Percentiles rank a stretch among this genome's conserved stretches.
These are phyloP conservation scores for Tetragnatha versicolor DNA, from an alignment of 1,140 invertebrate species.

Conservation along the genomic window DNA sequence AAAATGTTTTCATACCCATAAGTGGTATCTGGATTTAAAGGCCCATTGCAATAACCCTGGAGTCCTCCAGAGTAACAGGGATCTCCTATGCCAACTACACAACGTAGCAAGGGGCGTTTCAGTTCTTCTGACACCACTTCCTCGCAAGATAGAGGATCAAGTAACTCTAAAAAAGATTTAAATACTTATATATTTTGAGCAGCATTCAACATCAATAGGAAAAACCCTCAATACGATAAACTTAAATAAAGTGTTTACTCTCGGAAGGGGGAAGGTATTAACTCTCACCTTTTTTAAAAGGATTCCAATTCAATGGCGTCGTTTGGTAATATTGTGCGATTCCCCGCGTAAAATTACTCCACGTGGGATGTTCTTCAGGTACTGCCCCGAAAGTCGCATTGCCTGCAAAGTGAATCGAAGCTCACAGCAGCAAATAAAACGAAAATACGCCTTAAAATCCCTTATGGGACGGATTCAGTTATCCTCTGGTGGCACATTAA, in stretches of 20 bases:
- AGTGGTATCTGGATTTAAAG: constrained; percentile 4
- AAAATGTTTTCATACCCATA: constrained; percentile 44
- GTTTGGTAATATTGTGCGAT: constrained; percentile 21
- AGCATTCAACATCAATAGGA: no score
- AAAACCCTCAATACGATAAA: not conserved
- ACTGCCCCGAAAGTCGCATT: not conserved
- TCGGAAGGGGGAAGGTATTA: not conserved
- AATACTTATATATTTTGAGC: no score
- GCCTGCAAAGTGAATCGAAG: not conserved
- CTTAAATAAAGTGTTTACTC: not conserved
- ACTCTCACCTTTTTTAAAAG: constrained; percentile 22
- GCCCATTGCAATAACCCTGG: constrained; percentile 43
- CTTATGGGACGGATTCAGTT: not conserved
- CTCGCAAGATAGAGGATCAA: constrained; percentile 14
- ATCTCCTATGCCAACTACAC: not conserved
- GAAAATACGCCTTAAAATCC: not conserved
- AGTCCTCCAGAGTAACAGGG: not conserved
- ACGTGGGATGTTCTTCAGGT: not conserved
- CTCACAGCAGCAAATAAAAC: not conserved
- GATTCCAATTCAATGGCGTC: constrained; percentile 35
- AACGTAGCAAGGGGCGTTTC: not conserved
- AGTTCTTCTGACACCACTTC: not conserved
- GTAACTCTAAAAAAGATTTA: no score
- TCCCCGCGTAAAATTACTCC: constrained; percentile 7
- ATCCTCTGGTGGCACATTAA: not conserved